phyloP scores from a whole-genome alignment of 2,888 invertebrate genomes.

The Drosophila paucipuncta region DNA sequence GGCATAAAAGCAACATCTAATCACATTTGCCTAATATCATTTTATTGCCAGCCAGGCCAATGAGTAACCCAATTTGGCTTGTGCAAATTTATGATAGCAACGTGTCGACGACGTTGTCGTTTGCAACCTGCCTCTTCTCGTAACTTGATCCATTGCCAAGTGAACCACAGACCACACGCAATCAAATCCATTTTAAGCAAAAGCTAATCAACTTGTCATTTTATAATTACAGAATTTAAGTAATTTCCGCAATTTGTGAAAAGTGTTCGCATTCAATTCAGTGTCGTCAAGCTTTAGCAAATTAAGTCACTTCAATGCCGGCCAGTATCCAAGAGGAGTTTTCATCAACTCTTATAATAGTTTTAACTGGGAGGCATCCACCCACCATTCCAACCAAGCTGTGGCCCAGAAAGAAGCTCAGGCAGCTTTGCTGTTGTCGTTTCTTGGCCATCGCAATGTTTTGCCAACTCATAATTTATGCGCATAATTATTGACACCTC shows the following conservation, averaged over 20 bases:
- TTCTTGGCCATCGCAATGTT: slow-evolving; percentile 26
- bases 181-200: slow-evolving; percentile 56
- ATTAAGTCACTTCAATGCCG: not conserved
- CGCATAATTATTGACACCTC: slow-evolving; percentile 72
- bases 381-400: slow-evolving; percentile 4
- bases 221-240: slow-evolving; percentile 72
- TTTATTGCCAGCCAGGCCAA: slow-evolving; percentile 52
- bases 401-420: slow-evolving; percentile 23
- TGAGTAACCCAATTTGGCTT: slow-evolving; percentile 63
- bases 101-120: slow-evolving; percentile 60
- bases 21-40: slow-evolving; percentile 66
- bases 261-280: slow-evolving; percentile 29
- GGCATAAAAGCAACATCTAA: slow-evolving; percentile 42
- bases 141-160: slow-evolving; percentile 9
- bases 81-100: slow-evolving; percentile 70
- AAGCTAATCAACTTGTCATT: slow-evolving; percentile 68
- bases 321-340: not conserved
- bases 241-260: slow-evolving; percentile 65
- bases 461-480: slow-evolving; percentile 68
- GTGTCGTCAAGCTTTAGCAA: slow-evolving; percentile 23
- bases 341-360: slow-evolving; percentile 28
- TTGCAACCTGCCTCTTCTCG: not conserved
- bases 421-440: slow-evolving; percentile 28
- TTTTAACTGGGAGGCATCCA: slow-evolving; percentile 28
- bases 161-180: slow-evolving; percentile 30